Conservation (phyloP, 2,113 vertebrate genomes). For the Macaca nemestrina region DNA sequence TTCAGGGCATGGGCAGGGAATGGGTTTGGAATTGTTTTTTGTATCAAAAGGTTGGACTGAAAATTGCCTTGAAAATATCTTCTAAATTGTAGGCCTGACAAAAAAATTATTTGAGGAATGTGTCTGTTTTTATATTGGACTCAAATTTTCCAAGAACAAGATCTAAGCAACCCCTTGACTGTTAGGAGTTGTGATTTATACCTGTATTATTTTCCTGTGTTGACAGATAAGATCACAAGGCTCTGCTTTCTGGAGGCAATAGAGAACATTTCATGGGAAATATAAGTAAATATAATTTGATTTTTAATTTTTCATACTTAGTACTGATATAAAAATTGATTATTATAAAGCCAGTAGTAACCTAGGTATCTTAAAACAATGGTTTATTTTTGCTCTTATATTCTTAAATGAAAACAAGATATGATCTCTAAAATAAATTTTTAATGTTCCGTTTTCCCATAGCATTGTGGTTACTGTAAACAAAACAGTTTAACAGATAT, state of each 20-base stretch:
- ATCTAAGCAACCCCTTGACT: conserved; percentile 18
- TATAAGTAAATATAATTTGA: not conserved
- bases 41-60: conserved; percentile 52
- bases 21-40: conserved; percentile 40
- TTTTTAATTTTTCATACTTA: conserved; percentile 40
- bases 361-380: not conserved
- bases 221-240: conserved; percentile 9
- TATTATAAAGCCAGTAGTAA: conserved; percentile 23
- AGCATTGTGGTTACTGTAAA: not conserved
- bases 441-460: not conserved
- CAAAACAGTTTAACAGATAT: not conserved
- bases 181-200: not conserved
- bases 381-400: not conserved
- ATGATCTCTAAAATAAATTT: conserved; percentile 25
- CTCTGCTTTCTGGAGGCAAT: not conserved
- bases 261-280: not conserved
- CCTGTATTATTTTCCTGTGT: conserved; percentile 19
- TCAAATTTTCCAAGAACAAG: conserved; percentile 31
- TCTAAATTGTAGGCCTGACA: conserved; percentile 46
- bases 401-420: conserved; percentile 25
- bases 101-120: conserved; percentile 58
- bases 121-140: not conserved
- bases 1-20: not conserved
- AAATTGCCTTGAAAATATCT: conserved; percentile 70
- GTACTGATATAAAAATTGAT: not conserved